A percentile compares a stretch with the other conserved stretches of the same genome.
Evolutionary conservation across 2,888 invertebrate species (phyloP).

Genomic region (Lasioglossum marginatum): DNA sequence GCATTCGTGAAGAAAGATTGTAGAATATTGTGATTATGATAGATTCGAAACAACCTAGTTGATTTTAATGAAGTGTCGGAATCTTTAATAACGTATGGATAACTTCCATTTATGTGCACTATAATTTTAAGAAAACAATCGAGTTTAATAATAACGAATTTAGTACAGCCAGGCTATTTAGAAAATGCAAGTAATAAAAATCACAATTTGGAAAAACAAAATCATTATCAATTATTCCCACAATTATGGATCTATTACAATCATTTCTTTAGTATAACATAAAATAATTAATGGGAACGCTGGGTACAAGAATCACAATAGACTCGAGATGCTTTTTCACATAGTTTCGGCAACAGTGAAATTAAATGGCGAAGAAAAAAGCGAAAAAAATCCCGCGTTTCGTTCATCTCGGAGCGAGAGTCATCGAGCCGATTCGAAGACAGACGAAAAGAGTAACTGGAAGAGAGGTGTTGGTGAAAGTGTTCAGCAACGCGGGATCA

Average conservation of each 20-base stretch:
- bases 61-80: not conserved
- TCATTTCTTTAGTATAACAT: not conserved
- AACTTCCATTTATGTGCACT: not conserved
- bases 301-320: not conserved
- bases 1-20: not conserved
- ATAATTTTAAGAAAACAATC: not conserved
- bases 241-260: not conserved
- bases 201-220: not conserved
- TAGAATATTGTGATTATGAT: not conserved
- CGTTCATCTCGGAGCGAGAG: not conserved
- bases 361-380: not conserved
- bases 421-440: not conserved
- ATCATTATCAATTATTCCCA: not conserved
- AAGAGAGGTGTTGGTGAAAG: not conserved
- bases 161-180: not conserved
- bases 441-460: not conserved
- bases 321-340: not conserved
- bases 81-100: not conserved
- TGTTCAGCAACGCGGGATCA: slow-evolving; percentile 31
- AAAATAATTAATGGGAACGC: not conserved
- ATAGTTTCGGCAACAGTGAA: not conserved
- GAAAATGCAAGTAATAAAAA: not conserved
- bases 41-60: not conserved
- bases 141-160: not conserved
- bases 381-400: not conserved